Conservation (phyloP, 2,888 invertebrate genomes). For the Gortyna flavago region DNA sequence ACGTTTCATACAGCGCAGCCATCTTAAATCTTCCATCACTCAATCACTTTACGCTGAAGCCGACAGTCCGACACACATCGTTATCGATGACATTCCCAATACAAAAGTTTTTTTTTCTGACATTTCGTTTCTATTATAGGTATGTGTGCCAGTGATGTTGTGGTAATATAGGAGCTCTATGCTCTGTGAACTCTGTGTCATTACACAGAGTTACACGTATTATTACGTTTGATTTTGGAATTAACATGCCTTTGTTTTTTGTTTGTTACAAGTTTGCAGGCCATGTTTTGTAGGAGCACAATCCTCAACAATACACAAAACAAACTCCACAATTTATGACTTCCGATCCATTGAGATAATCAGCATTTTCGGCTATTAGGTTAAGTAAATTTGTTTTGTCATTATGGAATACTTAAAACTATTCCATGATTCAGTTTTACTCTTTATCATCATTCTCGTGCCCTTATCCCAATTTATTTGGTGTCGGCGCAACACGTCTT, state of each 20-base stretch:
- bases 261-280: not conserved
- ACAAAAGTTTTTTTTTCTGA: constrained; percentile 40
- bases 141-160: constrained; percentile 16
- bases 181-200: too few species aligned
- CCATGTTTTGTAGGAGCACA: too few species aligned
- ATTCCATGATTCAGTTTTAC: not conserved
- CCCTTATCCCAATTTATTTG: too few species aligned
- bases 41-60: constrained; percentile 32
- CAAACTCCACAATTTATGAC: not conserved
- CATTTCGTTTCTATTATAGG: constrained; percentile 11
- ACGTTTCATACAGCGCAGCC: not conserved
- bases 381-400: not conserved
- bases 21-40: constrained; percentile 49
- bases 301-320: too few species aligned
- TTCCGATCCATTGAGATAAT: not conserved
- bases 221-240: constrained; percentile 9
- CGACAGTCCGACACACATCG: constrained; percentile 21
- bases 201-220: too few species aligned
- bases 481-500: too few species aligned
- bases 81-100: constrained; percentile 51
- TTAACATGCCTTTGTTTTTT: not conserved
- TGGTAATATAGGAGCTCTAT: constrained; percentile 4
- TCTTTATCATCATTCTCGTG: too few species aligned
- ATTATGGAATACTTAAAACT: not conserved
- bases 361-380: too few species aligned